phyloP scores from a whole-genome alignment of 1,140 invertebrate species.

The Metaphire vulgaris region DNA sequence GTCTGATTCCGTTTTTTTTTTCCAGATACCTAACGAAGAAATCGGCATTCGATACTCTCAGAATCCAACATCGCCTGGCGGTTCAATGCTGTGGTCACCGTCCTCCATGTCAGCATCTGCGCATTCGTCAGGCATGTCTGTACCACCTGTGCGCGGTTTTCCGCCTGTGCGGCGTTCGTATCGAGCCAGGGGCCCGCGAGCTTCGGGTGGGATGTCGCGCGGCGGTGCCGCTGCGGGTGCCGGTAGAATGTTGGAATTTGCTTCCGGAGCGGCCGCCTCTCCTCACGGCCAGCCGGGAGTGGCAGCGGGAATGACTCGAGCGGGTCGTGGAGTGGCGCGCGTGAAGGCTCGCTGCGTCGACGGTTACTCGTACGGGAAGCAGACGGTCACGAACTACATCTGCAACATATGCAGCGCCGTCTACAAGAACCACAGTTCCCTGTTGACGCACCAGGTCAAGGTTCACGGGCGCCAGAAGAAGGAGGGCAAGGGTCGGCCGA shows the following conservation, averaged over 20 bases:
- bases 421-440: conserved; percentile 10
- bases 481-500: background rate
- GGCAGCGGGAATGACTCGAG: background rate
- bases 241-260: background rate
- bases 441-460: conserved; percentile 18
- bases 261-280: background rate
- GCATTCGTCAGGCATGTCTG: too few species aligned
- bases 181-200: background rate
- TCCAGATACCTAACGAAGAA: too few species aligned
- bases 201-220: background rate
- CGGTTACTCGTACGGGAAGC: conserved; percentile 15
- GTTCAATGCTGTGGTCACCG: too few species aligned
- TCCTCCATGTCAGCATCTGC: too few species aligned
- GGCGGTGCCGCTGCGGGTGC: background rate
- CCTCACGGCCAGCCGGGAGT: too few species aligned
- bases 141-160: too few species aligned
- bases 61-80: too few species aligned
- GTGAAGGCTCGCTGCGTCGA: conserved; percentile 8
- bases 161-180: too few species aligned
- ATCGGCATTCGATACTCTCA: too few species aligned
- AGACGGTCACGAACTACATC: conserved; percentile 11
- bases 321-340: background rate
- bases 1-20: too few species aligned
- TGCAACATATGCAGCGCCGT: conserved; percentile 15
- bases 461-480: conserved; percentile 19